phyloP scores from a whole-genome alignment of 2,113 vertebrate species.

The Azemiops feae region DNA sequence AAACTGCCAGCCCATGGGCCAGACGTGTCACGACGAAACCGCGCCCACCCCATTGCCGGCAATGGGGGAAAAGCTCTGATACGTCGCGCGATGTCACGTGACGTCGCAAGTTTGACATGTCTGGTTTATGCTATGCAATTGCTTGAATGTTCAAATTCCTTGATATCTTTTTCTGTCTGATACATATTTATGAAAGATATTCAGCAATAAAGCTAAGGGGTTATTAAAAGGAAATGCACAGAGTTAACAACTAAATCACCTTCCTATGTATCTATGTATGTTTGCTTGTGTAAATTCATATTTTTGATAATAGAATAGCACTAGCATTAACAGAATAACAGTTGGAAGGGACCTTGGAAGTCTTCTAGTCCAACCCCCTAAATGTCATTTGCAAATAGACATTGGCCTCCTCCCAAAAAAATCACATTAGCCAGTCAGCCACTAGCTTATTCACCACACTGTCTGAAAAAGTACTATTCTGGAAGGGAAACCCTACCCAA shows the following conservation, averaged over 20 bases:
- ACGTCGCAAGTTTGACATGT: too few relatives aligned
- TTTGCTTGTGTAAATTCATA: constrained; percentile 35
- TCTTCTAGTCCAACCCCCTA: not conserved
- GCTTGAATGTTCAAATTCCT: constrained; percentile 38
- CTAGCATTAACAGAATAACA: not conserved
- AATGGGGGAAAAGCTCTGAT: too few relatives aligned
- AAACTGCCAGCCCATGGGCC: too few relatives aligned
- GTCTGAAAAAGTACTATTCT: not conserved
- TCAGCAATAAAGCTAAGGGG: constrained; percentile 24
- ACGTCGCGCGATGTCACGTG: too few relatives aligned
- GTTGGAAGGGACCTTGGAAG: not conserved
- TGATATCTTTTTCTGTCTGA: constrained; percentile 26
- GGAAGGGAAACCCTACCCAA: not conserved
- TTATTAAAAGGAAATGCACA: constrained; percentile 33
- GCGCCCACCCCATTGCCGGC: too few relatives aligned
- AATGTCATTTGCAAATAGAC: not conserved
- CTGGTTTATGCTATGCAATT: constrained; percentile 26
- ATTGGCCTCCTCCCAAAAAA: not conserved
- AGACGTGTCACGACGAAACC: too few relatives aligned
- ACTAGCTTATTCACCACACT: not conserved
- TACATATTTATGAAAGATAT: constrained; percentile 39
- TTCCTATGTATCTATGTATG: constrained; percentile 1
- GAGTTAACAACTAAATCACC: constrained; percentile 47
- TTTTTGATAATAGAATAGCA: constrained; percentile 57
- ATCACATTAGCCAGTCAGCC: not conserved